These are phyloP conservation scores for Odocoileus hemionus DNA, from an alignment of 2,113 vertebrate species.

Conservation along the genomic window DNA sequence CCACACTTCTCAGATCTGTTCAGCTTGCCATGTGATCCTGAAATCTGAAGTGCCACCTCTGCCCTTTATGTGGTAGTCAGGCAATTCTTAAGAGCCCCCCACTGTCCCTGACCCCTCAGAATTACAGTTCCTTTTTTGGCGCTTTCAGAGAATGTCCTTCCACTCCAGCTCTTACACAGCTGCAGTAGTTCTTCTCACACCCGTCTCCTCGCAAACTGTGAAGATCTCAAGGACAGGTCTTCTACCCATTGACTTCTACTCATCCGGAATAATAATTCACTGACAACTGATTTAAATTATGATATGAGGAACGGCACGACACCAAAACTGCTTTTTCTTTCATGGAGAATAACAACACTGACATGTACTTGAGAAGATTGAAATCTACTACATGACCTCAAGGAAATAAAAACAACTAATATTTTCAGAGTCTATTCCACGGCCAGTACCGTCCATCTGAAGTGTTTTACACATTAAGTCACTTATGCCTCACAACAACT, in stretches of 20 bases:
- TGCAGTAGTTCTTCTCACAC: fast-evolving
- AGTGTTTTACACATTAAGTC: background rate
- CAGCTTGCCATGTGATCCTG: fast-evolving
- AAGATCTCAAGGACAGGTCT: background rate
- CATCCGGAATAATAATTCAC: background rate
- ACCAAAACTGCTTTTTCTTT: background rate
- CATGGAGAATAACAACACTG: background rate
- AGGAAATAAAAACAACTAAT: background rate
- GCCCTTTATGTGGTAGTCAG: too few species aligned
- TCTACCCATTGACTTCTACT: background rate
- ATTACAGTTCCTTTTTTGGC: fast-evolving
- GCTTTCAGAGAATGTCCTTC: background rate
- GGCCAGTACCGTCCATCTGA: fast-evolving
- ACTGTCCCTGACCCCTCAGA: background rate
- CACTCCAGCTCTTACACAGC: fast-evolving
- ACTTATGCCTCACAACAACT: background rate
- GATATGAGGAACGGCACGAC: background rate
- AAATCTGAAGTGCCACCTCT: fast-evolving
- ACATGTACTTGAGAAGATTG: background rate
- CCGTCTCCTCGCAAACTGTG: background rate
- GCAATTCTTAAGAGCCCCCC: background rate
- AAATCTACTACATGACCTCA: background rate
- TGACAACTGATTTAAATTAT: background rate
- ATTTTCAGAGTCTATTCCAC: background rate
- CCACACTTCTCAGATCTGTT: background rate